Evolutionary conservation across 2,888 invertebrate species (phyloP), one percentile per base, ranked within the genome.

Genomic region (Scaptomyza tumidula): DNA sequence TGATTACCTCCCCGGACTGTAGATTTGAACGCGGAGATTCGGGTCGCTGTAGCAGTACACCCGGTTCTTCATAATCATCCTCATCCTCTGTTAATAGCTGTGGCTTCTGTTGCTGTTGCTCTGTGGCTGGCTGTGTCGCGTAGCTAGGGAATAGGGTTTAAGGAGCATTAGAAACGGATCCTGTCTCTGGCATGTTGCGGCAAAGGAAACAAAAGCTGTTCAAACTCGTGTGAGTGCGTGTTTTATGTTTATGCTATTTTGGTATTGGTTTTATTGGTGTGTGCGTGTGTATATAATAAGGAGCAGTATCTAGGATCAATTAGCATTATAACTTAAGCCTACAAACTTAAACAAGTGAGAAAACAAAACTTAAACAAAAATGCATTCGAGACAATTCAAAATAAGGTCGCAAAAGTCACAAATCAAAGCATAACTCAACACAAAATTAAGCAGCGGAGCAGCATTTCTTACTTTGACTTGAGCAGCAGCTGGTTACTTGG

Each of bases 1-100:
- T 95, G 2, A 97, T 93, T 45, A 96, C 93, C 69, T 95, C 95
- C 9, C 96, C 96, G 19, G 96, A 96, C 70, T 95, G 94, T 49
- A 97, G 92, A 58, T 96, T 92, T 85, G 95, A 94, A 80, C 94
- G 94, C 52, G 94, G 93, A 3, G 71, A 89, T 58, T 90, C 92
- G 46, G 87, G 90, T 33, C 87, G 81, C 11, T 88, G 89, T 37
- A 79, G 63, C 37, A 82, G 60, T 39, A 87, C 88, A 11, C 89
- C 91, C 7, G 92, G 89, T 65, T 94, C 94, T 83, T 94, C 94
- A 73, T 94, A 93, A 61, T 93, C 91, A 46, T 90, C 91, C 52
- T 91, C 90, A 71, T 89, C 85, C 48, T 57, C 29, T 19, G 9
- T 41, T 19, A 57, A 49, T n/a, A 53, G 41, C 14, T 33, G 31